Percentiles rank a stretch among this genome's conserved stretches.
Evolutionary conservation across 2,113 vertebrate genomes (phyloP).

Genomic region (Polypterus senegalus): DNA sequence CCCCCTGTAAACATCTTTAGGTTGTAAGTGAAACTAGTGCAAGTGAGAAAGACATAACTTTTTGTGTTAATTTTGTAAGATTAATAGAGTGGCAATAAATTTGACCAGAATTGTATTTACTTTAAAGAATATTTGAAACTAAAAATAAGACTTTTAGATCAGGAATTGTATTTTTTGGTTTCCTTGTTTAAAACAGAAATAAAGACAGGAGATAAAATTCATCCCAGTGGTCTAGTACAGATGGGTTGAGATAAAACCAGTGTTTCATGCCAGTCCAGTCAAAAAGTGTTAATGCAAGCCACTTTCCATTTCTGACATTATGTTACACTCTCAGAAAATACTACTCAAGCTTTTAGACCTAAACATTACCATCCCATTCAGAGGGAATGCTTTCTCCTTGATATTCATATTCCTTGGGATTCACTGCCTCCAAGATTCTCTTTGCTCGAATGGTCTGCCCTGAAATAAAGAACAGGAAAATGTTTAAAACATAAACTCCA

Average conservation of each 20-base stretch:
- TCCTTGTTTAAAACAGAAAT: too few species aligned
- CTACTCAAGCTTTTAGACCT: not conserved
- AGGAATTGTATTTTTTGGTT: too few species aligned
- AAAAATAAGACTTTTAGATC: too few species aligned
- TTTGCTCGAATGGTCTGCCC: constrained; percentile 64
- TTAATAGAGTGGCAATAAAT: too few species aligned
- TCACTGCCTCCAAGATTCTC: constrained; percentile 62
- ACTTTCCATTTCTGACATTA: constrained; percentile 7
- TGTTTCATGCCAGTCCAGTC: constrained; percentile 4
- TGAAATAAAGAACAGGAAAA: constrained; percentile 33
- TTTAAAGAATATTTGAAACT: too few species aligned
- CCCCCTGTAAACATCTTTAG: too few species aligned
- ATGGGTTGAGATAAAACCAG: constrained; percentile 13
- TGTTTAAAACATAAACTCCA: constrained; percentile 14
- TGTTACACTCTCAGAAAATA: not conserved
- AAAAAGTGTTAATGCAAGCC: constrained; percentile 4
- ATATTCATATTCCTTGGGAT: constrained; percentile 58
- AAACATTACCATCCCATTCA: constrained; percentile 86
- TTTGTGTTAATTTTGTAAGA: too few species aligned
- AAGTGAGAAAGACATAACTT: too few species aligned
- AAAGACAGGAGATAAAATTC: too few species aligned
- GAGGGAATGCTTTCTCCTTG: constrained; percentile 64
- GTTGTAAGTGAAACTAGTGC: too few species aligned
- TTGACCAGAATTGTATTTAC: too few species aligned
- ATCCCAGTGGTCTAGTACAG: constrained; percentile 5